Base-by-base conservation (phyloP, 2,888 invertebrate genomes). In the Cheilosia vernalis region DNA sequence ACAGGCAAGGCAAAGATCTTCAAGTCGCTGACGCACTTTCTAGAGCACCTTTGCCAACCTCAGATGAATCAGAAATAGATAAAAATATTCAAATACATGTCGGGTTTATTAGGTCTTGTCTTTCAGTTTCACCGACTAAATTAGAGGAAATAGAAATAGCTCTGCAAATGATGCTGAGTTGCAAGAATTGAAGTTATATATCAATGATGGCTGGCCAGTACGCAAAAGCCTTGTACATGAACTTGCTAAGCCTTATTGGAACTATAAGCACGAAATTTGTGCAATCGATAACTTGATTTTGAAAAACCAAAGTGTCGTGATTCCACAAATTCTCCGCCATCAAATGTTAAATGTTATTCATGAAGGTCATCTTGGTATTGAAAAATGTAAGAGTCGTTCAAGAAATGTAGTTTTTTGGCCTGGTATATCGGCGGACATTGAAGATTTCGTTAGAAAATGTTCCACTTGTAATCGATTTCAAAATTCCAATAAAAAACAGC, bases 381-480 rank as follows among this genome's bases (percentile, higher is more conserved):
- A 19, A 42, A 40, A 42, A 30, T 37, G 37, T 37, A 33, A 37
- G 17, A 58, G 24, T 19, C 58, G 33, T 33, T 10, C 33, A 33
- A 33, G 10, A 10, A 33, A 33, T 33, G 10, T 33, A 10, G 33
- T 33, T 33, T 33, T 33, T 33, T 33, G 33, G 33, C 33, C 33
- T 33, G 33, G 33, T 33, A 33, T 33, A 33, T 33, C 33, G 33
- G 33, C 0, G 33, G 10, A 51, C 42, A 21, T 80, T 33, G 40
- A 84, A 47, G 64, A 73, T 42, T 70, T 77, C 19, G 80, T 60
- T 21, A 24, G 19, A 42, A 40, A 42, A 30, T 63, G 63, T 27
- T 87, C 87, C 33, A 76, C 56, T 30, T 78, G 73, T 17, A 74
- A 76, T 64, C 58, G 64, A 58, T 66, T 63, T 64, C 70, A 82